A percentile compares a stretch with the other conserved stretches of the same genome.
These are phyloP conservation scores for Falco naumanni DNA, from an alignment of 2,797 vertebrate genomes.

Conservation along the genomic window DNA sequence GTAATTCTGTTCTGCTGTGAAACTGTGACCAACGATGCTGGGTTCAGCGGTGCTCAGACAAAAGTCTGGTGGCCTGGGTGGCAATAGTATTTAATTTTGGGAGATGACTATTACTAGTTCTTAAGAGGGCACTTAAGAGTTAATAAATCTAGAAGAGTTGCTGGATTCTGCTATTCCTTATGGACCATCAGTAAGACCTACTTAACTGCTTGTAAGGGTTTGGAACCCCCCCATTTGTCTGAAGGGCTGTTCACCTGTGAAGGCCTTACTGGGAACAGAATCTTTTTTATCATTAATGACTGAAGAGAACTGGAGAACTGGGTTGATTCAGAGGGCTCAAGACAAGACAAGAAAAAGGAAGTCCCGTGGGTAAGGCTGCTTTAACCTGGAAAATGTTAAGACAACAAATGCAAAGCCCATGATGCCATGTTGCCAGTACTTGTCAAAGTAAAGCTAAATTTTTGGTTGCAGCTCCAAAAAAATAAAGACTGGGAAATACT, in stretches of 20 bases:
- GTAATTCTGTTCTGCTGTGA: neutral
- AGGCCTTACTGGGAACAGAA: neutral
- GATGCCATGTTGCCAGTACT: neutral
- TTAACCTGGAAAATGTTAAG: neutral
- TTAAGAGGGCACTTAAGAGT: neutral
- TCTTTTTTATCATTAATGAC: neutral
- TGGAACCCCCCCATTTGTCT: neutral
- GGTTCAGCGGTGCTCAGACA: neutral
- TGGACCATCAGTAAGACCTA: neutral
- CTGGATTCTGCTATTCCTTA: neutral
- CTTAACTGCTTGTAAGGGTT: neutral
- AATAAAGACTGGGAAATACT: neutral
- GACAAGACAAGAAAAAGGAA: neutral
- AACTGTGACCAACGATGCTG: neutral
- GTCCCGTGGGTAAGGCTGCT: neutral
- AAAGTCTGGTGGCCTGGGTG: neutral
- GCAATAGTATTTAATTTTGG: neutral
- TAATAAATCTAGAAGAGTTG: neutral
- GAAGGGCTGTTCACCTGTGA: neutral
- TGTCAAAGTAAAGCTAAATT: neutral
- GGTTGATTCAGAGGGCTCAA: neutral
- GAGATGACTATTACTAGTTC: neutral
- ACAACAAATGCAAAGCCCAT: neutral
- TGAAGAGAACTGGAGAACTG: neutral
- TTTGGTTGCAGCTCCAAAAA: neutral